These are phyloP conservation scores for Propithecus deckenii DNA, from an alignment of 2,797 vertebrate genomes.

Conservation along the genomic window DNA sequence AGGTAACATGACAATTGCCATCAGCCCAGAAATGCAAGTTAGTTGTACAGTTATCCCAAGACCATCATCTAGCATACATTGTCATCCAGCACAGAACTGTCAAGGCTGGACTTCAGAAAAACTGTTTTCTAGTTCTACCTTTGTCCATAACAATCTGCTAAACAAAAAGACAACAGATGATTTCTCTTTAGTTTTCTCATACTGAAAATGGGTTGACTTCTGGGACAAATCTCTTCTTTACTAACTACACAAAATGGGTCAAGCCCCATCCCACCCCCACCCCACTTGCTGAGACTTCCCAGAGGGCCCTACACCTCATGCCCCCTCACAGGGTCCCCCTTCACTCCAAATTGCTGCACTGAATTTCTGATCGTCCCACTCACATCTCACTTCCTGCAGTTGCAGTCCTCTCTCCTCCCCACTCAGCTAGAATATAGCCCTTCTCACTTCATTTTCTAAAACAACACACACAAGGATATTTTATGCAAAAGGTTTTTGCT, in stretches of 20 bases:
- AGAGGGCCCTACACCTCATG: background rate
- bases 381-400: background rate
- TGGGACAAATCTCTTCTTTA: background rate
- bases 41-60: background rate
- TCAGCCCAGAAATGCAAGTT: background rate
- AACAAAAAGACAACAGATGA: background rate
- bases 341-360: background rate
- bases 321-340: rapidly evolving
- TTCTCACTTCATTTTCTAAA: background rate
- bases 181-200: background rate
- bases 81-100: background rate
- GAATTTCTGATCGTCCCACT: background rate
- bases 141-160: background rate
- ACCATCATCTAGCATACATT: background rate
- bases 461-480: background rate
- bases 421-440: background rate
- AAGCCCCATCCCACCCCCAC: background rate
- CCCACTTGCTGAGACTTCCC: background rate
- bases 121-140: background rate
- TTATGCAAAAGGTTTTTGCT: background rate
- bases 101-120: background rate
- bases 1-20: background rate
- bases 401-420: background rate
- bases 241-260: background rate
- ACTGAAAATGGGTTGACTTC: background rate